Evolutionary conservation across 2,797 vertebrate genomes (phyloP), one percentile per base, ranked within the genome.

Genomic region (Halcyon smyrnensis): DNA sequence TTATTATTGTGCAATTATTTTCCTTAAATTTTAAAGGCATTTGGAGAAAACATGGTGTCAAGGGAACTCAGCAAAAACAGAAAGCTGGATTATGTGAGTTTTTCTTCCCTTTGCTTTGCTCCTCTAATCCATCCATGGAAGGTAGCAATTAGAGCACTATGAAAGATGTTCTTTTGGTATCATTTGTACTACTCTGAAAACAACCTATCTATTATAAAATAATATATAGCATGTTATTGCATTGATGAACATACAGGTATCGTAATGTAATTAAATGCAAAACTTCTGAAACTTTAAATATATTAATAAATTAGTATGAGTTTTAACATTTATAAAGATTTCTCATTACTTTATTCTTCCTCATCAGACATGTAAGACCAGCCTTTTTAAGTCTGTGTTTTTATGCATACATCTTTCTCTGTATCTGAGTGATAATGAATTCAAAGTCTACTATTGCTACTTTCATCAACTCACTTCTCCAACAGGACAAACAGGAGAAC

Each of bases 401-500:
- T 57, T 68, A 48, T 36, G 24, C 20, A 25, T 50, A 28, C 0
- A 1, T 37, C 59, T 78, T 85, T 57, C 39, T 23, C 43, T 54
- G 41, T 24, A 28, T 50, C 32, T 84, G 30, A 94, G 21, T 37
- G 6, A 37, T 50, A 84, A 81, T 36, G 70, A 84, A 90, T 91
- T 76, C 67, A 73, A 93, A 95, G 43, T 48, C 18, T 88, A 86
- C 34, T 77, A 79, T 45, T 86, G 48, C n/a, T 50, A 18, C 30
- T 79, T 91, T 82, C 64, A 67, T 67, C 32, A 82, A 30, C 27
- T 68, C 41, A 46, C 65, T 91, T 92, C 21, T 87, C 36, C 70
- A 79, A n/a, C 21, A 84, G 84, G 80, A 94, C 63, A 87, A 91
- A 83, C 46, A 75, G 54, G 46, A 91, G 81, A 95, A 92, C 60